Percentiles rank a stretch among this genome's conserved stretches.
phyloP scores from a whole-genome alignment of 1,140 invertebrate genomes.

The Homarus americanus region DNA sequence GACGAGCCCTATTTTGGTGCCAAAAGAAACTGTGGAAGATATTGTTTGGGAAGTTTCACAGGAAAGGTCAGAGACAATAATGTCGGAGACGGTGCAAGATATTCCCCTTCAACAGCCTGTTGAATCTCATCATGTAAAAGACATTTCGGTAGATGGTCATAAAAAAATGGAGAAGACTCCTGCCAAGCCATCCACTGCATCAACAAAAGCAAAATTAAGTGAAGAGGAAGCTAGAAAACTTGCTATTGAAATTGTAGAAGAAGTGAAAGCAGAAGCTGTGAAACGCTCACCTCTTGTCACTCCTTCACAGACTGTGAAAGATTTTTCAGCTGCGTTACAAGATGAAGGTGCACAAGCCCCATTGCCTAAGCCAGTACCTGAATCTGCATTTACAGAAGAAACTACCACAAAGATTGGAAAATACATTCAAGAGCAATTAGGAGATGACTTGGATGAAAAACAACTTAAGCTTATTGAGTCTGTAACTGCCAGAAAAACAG shows the following conservation, averaged over 20 bases:
- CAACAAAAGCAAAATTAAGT: constrained; percentile 72
- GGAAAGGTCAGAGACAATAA: constrained; percentile 69
- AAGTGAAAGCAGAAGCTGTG: constrained; percentile 80
- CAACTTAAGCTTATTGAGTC: constrained; percentile 78
- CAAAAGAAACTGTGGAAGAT: constrained; percentile 73
- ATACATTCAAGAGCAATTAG: constrained; percentile 79
- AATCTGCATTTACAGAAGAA: constrained; percentile 74
- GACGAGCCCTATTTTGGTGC: constrained; percentile 70
- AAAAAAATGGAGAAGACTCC: constrained; percentile 51
- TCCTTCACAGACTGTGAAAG: constrained; percentile 38
- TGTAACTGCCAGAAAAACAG: constrained; percentile 79
- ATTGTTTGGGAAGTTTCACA: constrained; percentile 74
- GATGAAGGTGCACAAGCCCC: constrained; percentile 20
- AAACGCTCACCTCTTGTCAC: constrained; percentile 76
- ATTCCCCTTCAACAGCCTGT: constrained; percentile 76
- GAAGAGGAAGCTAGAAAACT: constrained; percentile 79
- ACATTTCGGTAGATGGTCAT: constrained; percentile 76
- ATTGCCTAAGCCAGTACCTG: constrained; percentile 64
- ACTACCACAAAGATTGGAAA: constrained; percentile 78
- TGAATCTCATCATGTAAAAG: constrained; percentile 68
- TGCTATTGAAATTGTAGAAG: constrained; percentile 80
- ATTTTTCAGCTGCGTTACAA: constrained; percentile 40
- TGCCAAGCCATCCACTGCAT: constrained; percentile 49
- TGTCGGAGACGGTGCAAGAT: constrained; percentile 77
- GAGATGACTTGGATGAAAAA: constrained; percentile 78